Evolutionary conservation across 30 jellyfish, hydroid and myxozoan genomes (phyloP), one percentile per base, ranked within the genome.

Genomic region (Sanderia malayensis): DNA sequence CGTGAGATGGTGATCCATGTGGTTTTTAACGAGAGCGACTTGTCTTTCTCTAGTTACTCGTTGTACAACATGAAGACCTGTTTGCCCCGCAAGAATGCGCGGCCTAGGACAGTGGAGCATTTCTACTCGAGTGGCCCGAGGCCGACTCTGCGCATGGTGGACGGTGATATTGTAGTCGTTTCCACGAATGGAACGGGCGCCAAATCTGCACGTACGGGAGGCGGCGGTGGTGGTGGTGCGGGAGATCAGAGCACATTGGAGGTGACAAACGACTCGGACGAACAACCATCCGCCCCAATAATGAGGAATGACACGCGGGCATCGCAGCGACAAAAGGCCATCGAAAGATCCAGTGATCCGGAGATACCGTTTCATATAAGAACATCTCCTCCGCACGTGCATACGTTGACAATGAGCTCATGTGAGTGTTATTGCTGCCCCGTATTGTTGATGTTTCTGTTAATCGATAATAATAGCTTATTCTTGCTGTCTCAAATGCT

Each of bases 61-160:
- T 58, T 74, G 17, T 74, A 74, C 55, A 74, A 63, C 67, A 74
- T 74, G 86, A 74, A 74, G 44, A 60, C 86, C 1, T 74, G 86
- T 59, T 32, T 74, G 67, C 86, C 86, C 24, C 69, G 86, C 21
- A 74, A 74, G 44, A 22, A 76, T 18, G 70, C 86, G 15, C 61
- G 61, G 26, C 77, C 86, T 4, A 74, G 86, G 33, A 28, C 70
- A 6, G 86, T 74, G n/a, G 86, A 74, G 41, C 86, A 74, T 74
- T 74, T 74, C 49, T 74, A 74, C 41, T 74, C 86, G 29, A 74
- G 78, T 60, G 86, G 86, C 71, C 86, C 86, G 2, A 59, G 86
- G 79, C 86, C 86, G 10, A 74, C 86, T 25, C 55, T 74, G n/a
- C 86, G 86, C 13, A 74, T 74, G 86, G 86, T 74, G 0, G 86